Evolutionary conservation across 2,888 invertebrate species (phyloP), one percentile per base, ranked within the genome.

Genomic region (Polyploca ridens): DNA sequence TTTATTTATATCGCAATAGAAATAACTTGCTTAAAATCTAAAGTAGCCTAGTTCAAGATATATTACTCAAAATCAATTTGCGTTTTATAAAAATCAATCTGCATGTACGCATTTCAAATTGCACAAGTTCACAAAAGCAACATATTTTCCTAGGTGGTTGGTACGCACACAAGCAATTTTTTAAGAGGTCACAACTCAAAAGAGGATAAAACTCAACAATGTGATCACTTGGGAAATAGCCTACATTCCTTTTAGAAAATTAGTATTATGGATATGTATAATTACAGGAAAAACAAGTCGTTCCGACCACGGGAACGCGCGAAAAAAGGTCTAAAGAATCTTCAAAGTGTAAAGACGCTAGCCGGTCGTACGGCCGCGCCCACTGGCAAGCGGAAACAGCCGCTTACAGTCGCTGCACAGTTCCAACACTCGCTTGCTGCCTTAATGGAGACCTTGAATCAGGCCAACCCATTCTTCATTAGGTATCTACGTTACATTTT

Each of bases 351-450:
- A 69, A 99, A 99, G 92, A 98, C 98, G 5, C 93, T 99, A 63
- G 98, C 98, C 1, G 98, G 97, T 3, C 94, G 96, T 72, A 97
- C 95, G 60, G 94, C 95, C 66, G 95, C 95, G 69, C 93, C 95
- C 1, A 94, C 95, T 13, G 95, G 95, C 62, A 97, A 97, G 49
- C 94, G 98, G 67, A 98, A 98, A 88, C 97, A 98, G 82, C 98
- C 98, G 13, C 96, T 98, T 83, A 99, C 99, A 0, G 99, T 99
- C 1, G 97, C 98, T 2, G 98, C 98, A 14, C 99, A 99, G 93
- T 99, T 99, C 90, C 97, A 98, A 89, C 97, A 97, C 89, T 98
- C 98, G 62, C 94, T 99, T 64, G 97, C 97, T 70, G 97, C 97
- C 44, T 94, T 99, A 58, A 99, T 99, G 98, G 98, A 98, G 79